Evolutionary conservation across 2,113 vertebrate genomes (phyloP).

Genomic region (Riparia riparia): DNA sequence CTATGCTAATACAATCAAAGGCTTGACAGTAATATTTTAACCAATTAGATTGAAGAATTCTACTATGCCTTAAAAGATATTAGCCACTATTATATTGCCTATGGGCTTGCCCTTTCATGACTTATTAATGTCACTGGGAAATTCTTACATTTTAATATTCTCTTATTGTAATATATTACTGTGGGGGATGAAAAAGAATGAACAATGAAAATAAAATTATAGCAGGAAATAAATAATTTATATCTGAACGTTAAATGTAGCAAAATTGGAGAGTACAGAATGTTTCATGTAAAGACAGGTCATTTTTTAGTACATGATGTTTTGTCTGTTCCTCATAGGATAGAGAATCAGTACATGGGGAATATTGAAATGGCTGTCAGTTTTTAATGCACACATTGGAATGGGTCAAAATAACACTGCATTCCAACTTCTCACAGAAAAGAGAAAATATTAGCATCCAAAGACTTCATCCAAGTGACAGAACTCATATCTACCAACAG

Average conservation of each 20-base stretch:
- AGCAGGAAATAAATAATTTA: constrained; percentile 9
- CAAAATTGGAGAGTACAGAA: not conserved
- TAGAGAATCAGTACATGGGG: not conserved
- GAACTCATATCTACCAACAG: not conserved
- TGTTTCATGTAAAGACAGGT: not conserved
- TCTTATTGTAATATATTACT: not conserved
- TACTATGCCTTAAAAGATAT: not conserved
- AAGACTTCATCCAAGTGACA: not conserved
- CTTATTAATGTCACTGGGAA: not conserved
- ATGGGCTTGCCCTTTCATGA: not conserved
- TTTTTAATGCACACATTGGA: not conserved
- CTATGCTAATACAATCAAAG: not conserved
- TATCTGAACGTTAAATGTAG: not conserved
- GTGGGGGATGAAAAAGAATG: not conserved
- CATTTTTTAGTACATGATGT: not conserved
- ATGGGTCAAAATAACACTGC: not conserved
- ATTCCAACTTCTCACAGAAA: not conserved
- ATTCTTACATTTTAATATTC: not conserved
- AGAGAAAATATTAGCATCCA: not conserved
- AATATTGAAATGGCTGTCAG: not conserved
- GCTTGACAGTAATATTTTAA: not conserved
- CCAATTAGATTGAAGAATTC: not conserved
- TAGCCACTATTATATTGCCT: not conserved
- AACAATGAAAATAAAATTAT: not conserved
- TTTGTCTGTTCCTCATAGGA: not conserved